These are phyloP conservation scores for Epizoanthus ramosus DNA, from an alignment of 92 coral and sea anemone species.

Conservation along the genomic window DNA sequence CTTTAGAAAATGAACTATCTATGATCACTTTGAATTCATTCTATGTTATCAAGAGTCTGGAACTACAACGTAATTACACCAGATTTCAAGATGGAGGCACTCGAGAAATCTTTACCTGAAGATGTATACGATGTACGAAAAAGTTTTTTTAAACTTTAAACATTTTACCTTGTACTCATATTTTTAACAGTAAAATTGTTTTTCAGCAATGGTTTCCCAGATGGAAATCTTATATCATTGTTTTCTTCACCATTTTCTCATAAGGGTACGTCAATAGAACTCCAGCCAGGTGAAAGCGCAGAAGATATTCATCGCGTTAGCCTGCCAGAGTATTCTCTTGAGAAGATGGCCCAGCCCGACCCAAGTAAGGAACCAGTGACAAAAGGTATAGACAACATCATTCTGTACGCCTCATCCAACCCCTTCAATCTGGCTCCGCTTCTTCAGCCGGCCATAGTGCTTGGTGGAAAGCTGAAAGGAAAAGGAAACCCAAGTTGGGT, in stretches of 20 bases:
- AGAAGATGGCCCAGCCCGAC: slow-evolving; percentile 28
- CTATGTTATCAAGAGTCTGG: not conserved
- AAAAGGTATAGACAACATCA: slow-evolving; percentile 16
- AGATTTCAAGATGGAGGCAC: too few species aligned
- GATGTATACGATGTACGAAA: too few species aligned
- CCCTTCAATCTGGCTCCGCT: slow-evolving; percentile 15
- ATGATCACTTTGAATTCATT: not conserved
- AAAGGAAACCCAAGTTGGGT: not conserved
- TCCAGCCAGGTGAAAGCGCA: not conserved
- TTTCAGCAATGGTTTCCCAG: too few species aligned
- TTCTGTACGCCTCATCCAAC: slow-evolving; percentile 17
- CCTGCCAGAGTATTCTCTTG: slow-evolving; percentile 12
- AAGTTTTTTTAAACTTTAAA: too few species aligned
- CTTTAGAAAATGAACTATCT: too few species aligned
- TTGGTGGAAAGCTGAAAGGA: slow-evolving; percentile 10
- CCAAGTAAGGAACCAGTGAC: slow-evolving; percentile 1
- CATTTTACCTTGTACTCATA: too few species aligned
- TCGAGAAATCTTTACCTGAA: too few species aligned
- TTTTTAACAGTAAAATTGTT: too few species aligned
- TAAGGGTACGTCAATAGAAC: not conserved
- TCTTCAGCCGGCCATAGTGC: not conserved
- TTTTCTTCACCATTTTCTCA: not conserved
- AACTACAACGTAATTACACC: too few species aligned
- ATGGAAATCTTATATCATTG: too few species aligned
- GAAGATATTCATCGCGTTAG: slow-evolving; percentile 12